Evolutionary conservation across 2,888 invertebrate species (phyloP), one percentile per base, ranked within the genome.

Genomic region (Philereme transversata): DNA sequence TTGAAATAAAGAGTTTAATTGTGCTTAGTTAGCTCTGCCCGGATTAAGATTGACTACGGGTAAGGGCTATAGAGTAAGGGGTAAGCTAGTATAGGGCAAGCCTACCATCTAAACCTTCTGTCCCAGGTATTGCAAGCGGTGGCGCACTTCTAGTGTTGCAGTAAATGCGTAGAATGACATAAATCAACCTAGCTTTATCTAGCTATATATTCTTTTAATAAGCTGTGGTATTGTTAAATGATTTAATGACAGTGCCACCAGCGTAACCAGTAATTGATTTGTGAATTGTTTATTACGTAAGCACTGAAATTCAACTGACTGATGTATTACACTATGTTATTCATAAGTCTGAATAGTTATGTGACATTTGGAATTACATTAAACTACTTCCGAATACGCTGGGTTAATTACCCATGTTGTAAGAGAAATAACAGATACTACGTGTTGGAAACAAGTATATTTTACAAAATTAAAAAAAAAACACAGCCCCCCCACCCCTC

Each of bases 191-290:
- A 22, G 22, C 22, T 22, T 22, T 22, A 22, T 22, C 22, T 22
- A 22, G 1, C 22, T 22, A 22, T 3, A 22, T 40, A 4, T 43
- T 43, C 5, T 1, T 10, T 43, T 10, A 6, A 7, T 43, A 10
- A 43, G 5, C 41, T 51, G 51, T 43, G 8, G 4, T 11, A 50
- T 50, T 40, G 10, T 51, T 41, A 10, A 43, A 33, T 51, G 44
- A 10, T 34, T 11, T 51, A 46, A 57, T 41, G n/a, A 9, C 51
- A 51, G 11, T 50, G 51, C 51, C 56, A 53, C 35, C 34, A 7
- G 46, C 46, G 56, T 58, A 64, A 58, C 58, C 45, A 49, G 51
- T 65, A 65, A 69, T 65, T 65, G 62, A 60, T 58, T 41, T 52
- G 51, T 67, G 63, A 64, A 67, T 67, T 56, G 45, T 49, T 62